Evolutionary conservation across 2,113 vertebrate genomes (phyloP), one percentile per base, ranked within the genome.

Genomic region (Gobio gobio): DNA sequence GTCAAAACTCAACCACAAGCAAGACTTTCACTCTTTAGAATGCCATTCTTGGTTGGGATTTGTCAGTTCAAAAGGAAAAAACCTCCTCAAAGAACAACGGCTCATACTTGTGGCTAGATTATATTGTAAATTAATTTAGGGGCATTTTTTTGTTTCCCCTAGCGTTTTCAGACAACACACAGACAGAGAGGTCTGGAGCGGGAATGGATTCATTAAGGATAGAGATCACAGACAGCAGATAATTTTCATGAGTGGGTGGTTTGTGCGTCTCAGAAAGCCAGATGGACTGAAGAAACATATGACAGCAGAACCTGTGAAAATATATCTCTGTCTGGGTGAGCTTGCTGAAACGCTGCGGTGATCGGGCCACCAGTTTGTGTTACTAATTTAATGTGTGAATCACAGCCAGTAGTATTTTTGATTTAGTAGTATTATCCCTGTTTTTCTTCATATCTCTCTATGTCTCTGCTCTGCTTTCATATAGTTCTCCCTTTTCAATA

Each of bases 81-180:
- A 24, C 22, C 10, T 78, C 83, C 79, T 84, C 80, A 92, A 91
- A 86, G 80, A 84, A 66, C 63, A 88, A 76, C 79, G 51, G 72
- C 77, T 88, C 91, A 93, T 93, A 92, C 86, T 84, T 94, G 92
- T 91, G 93, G 94, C 87, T 75, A 66, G 85, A 87, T 90, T 92
- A 88, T 87, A 92, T 88, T 81, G 87, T 86, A 90, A 64, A 85
- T 89, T 83, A 90, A 86, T 90, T 91, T 88, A 84, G 88, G 86
- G 85, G 84, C 86, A 81, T 29, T 29, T 29, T 29, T 88, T 92
- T 56, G 20, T 56, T 91, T 87, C 90, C 85, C 84, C 90, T 78
- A 86, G 89, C 87, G 85, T 89, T 45, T 18, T 72, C 82, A 91
- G 90, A 91, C 87, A 89, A 87, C 89, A 91, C 88, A 86, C 90